Percentiles rank a stretch among this genome's conserved stretches.
These are phyloP conservation scores for Pongo abelii DNA, from an alignment of 2,113 vertebrate species.

Conservation along the genomic window DNA sequence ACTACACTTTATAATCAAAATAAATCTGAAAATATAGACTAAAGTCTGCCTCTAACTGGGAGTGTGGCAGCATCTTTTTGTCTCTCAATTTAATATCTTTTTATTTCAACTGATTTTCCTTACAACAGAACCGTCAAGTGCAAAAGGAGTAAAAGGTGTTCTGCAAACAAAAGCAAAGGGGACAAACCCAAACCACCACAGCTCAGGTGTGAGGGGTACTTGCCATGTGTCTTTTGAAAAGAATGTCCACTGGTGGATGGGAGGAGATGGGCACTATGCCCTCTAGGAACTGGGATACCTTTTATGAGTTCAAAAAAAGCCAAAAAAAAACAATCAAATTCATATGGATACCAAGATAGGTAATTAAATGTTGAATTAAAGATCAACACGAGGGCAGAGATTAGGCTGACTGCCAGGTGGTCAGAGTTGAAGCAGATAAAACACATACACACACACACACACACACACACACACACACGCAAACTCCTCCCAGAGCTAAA, in stretches of 20 bases:
- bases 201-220: background rate
- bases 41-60: constrained; percentile 9
- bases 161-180: constrained; percentile 29
- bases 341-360: constrained; percentile 41
- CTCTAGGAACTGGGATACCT: background rate
- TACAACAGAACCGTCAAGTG: background rate
- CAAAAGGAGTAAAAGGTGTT: constrained; percentile 34
- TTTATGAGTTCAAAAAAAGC: constrained; percentile 19
- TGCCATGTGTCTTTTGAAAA: background rate
- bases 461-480: background rate
- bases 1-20: constrained; percentile 52
- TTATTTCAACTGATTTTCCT: constrained; percentile 47
- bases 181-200: constrained; percentile 1
- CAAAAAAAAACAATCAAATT: background rate
- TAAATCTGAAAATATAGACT: constrained; percentile 48
- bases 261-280: background rate
- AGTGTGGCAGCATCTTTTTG: constrained; percentile 40
- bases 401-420: background rate
- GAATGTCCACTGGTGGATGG: background rate
- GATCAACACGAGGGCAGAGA: constrained; percentile 19
- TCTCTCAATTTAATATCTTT: constrained; percentile 43
- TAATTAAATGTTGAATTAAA: constrained; percentile 66
- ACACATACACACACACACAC: background rate
- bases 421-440: background rate
- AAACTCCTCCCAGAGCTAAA: background rate